Conservation (phyloP, 2,797 vertebrate species). For the Periophthalmus magnuspinnatus region DNA sequence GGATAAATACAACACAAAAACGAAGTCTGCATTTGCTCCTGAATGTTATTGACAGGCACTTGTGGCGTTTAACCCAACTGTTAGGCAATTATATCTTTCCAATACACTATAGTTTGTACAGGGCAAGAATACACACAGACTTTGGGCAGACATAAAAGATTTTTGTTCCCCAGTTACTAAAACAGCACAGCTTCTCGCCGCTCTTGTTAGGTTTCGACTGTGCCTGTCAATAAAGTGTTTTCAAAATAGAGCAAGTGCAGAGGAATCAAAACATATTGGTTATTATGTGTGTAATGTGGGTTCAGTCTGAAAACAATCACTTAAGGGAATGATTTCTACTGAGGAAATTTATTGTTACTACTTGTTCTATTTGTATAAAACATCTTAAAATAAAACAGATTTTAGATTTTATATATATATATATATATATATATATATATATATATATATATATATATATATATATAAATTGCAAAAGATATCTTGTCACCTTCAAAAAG, state of each 20-base stretch:
- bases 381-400: not conserved
- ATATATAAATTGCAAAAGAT: too few species aligned
- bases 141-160: constrained; percentile 1
- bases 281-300: constrained; percentile 25
- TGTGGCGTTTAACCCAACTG: constrained; percentile 1
- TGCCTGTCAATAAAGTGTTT: constrained; percentile 14
- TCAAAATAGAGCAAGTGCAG: constrained; percentile 11
- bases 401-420: too few species aligned
- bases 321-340: constrained; percentile 5
- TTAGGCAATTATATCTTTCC: not conserved
- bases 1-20: constrained; percentile 17
- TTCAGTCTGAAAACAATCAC: constrained; percentile 20
- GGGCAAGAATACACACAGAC: not conserved
- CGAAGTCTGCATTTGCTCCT: not conserved
- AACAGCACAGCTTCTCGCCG: constrained; percentile 5
- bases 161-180: not conserved
- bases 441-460: too few species aligned
- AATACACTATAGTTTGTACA: not conserved
- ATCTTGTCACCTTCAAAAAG: too few species aligned
- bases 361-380: too few species aligned
- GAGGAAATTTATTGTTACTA: not conserved
- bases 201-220: constrained; percentile 1
- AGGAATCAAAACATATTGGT: constrained; percentile 38
- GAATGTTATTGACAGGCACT: constrained; percentile 2
- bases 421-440: too few species aligned